phyloP scores from a whole-genome alignment of 2,113 vertebrate genomes.

The Aviceda subcristata region DNA sequence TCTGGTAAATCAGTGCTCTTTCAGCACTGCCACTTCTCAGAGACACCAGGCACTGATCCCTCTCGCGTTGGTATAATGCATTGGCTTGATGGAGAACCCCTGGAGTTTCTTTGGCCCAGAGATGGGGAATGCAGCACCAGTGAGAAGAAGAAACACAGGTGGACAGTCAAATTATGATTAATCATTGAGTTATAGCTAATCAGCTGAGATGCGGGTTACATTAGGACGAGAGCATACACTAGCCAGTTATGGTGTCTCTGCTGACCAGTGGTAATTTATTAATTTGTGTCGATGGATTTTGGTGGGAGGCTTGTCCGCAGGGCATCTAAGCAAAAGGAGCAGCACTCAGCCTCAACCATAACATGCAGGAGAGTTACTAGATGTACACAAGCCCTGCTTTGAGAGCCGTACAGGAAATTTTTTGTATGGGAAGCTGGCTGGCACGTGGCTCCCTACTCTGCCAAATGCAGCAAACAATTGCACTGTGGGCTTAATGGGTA shows the following conservation, averaged over 20 bases:
- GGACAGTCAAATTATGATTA: neutral
- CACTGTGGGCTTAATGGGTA: neutral
- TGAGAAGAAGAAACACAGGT: neutral
- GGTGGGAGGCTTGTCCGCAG: neutral
- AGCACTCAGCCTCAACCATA: neutral
- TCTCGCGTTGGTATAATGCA: rapidly evolving
- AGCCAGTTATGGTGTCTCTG: neutral
- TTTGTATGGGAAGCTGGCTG: neutral
- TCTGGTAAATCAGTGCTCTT: neutral
- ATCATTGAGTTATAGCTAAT: neutral
- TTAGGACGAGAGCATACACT: neutral
- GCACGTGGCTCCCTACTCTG: neutral
- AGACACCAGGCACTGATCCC: neutral
- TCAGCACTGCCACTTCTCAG: neutral
- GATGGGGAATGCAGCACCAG: neutral
- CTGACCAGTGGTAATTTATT: neutral
- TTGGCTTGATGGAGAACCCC: neutral
- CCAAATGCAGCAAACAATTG: neutral
- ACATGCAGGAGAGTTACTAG: neutral
- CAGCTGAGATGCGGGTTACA: neutral
- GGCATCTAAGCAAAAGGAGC: neutral
- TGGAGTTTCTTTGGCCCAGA: neutral
- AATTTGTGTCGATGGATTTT: neutral
- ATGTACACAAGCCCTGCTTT: neutral
- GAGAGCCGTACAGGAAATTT: neutral